Evolutionary conservation across 2,888 invertebrate species (phyloP), one percentile per base, ranked within the genome.

Genomic region (Pterobdella sp.): DNA sequence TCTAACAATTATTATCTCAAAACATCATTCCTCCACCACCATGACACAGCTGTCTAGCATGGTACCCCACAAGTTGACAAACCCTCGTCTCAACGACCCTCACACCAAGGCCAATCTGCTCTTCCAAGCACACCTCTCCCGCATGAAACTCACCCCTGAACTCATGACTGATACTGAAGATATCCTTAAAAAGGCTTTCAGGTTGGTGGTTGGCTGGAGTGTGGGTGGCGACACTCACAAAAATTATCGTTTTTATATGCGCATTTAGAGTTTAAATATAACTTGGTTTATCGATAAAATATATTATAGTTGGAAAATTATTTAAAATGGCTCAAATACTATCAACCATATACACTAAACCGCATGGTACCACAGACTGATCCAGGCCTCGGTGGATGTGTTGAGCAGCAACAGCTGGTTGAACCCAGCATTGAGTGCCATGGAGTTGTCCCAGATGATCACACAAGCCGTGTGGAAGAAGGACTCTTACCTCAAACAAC

Each of bases 401-500:
- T 84, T 94, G 52, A 91, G 91, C 82, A 93, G 93, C 65, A 96
- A 95, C 80, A 97, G 98, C 42, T 99, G 98, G 98, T 86, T 99
- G 69, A 90, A 93, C 0, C 97, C 98, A 0, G 98, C 97, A 1
- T 92, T 99, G 60, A 94, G 96, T 29, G 96, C 97, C 80, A 99
- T 99, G 98, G 98, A 98, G 85, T 86, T 99, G 80, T 94, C 97
- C 0, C 98, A 98, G 86, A 99, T 98, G 97, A 92, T 94, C 1
- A 98, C 98, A 0, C 98, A 99, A 85, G 97, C 97, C 14, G 95
- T 98, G 95, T 98, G 97, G 95, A 93, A 92, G 80, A 96, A 95
- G 84, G 98, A 98, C 85, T 93, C 94, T 0, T 95, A 96, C 82
- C 87, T 99, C 76, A 90, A 95, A 76, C 98, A 99, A 82, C 85